These are phyloP conservation scores for Astyanax mexicanus DNA, from an alignment of 2,797 vertebrate species.

Conservation along the genomic window DNA sequence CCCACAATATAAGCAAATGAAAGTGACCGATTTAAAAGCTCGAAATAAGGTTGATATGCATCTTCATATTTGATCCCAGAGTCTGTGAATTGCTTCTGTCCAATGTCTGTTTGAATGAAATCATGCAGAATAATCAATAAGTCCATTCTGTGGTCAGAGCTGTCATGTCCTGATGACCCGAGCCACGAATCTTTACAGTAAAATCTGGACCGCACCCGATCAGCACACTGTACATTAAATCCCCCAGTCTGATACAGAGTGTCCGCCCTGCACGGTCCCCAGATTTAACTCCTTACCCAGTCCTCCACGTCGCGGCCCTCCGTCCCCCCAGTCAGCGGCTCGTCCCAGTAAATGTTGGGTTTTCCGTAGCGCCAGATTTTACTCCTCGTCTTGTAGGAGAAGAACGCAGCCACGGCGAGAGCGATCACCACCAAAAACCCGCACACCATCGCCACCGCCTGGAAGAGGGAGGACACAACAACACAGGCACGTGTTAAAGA, in stretches of 20 bases:
- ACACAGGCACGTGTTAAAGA: too few relatives aligned
- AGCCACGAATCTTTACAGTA: background rate
- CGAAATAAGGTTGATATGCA: background rate
- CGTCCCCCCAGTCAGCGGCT: slow-evolving; percentile 67
- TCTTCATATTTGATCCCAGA: too few relatives aligned
- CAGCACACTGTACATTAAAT: too few relatives aligned
- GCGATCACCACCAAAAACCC: slow-evolving; percentile 87
- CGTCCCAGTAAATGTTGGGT: slow-evolving; percentile 86
- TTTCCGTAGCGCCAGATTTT: slow-evolving; percentile 90
- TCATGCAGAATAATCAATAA: background rate
- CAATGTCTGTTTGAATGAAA: background rate
- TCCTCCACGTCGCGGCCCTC: slow-evolving; percentile 89
- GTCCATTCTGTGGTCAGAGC: too few relatives aligned
- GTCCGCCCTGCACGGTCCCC: background rate
- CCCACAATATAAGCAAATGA: too few relatives aligned
- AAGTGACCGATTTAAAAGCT: background rate
- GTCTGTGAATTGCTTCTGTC: too few relatives aligned
- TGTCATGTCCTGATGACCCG: background rate
- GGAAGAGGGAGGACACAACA: slow-evolving; percentile 5
- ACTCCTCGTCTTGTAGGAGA: slow-evolving; percentile 82
- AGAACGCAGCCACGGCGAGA: slow-evolving; percentile 82
- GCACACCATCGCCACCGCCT: slow-evolving; percentile 89
- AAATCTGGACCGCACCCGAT: too few relatives aligned
- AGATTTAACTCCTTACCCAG: slow-evolving; percentile 76
- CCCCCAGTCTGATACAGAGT: background rate